Evolutionary conservation across 2,888 invertebrate species (phyloP), one percentile per base, ranked within the genome.

Genomic region (Acronicta leporina): DNA sequence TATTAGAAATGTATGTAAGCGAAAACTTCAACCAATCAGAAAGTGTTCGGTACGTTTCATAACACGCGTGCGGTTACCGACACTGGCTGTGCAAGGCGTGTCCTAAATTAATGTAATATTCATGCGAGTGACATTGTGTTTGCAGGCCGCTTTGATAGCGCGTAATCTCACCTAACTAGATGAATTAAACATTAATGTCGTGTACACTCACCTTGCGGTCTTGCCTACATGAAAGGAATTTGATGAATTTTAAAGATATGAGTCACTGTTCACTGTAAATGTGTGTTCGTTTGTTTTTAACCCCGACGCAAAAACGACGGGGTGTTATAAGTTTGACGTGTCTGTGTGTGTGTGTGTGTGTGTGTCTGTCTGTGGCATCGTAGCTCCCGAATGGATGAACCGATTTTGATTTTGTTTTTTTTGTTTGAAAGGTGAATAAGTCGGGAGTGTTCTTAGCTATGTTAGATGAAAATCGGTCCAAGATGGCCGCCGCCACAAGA

Each of bases 151-250:
- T 86, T 85, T 87, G 84, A 84, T 79, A 77, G 67, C 64, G 67
- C 56, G 70, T 82, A 79, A 80, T 77, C 82, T 80, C 75, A 65
- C 58, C 57, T 80, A 81, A 82, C 84, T 77, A 77, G 76, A 84
- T 86, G 86, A 85, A 87, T 87, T 86, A 87, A 80, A 85, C 83
- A 88, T 82, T 79, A 73, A 75, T 71, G 58, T 50, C 65, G 64
- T 63, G 67, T 60, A 64, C 62, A 50, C 48, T 57, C 40, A 46
- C 45, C 48, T 61, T 68, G 59, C 54, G 63, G 60, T 44, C 60
- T 51, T 48, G 42, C 27, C 13, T 14, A 40, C 33, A 33, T 63
- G 64, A 67, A 67, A 71, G 73, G 68, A 57, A 50, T 57, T 55
- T 54, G 7, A 35, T 61, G 44, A 43, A 53, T 61, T 14, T 50